phyloP scores from a whole-genome alignment of 2,113 vertebrate genomes.

The Probosciger aterrimus region DNA sequence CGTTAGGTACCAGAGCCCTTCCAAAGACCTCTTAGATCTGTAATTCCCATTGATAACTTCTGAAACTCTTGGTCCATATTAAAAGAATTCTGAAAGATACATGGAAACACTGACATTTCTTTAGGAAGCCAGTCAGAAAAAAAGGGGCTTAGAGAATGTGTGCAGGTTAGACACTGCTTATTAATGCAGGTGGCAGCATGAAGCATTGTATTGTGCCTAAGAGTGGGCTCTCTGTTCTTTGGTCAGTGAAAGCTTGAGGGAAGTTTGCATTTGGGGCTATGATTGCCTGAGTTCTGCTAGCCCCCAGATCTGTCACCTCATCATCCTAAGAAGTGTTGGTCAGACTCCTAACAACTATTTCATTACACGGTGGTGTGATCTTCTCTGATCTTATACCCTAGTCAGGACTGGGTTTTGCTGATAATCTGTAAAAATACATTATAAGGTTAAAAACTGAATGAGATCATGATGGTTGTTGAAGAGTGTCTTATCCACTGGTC shows the following conservation, averaged over 20 bases:
- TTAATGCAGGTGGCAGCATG: fast-evolving
- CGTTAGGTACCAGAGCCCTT: not conserved
- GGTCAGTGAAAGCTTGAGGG: not conserved
- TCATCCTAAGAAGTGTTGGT: not conserved
- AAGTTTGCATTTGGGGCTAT: not conserved
- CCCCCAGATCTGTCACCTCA: not conserved
- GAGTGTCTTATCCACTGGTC: not conserved
- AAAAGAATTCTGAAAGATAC: not conserved
- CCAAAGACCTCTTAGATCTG: not conserved
- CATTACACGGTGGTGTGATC: not conserved
- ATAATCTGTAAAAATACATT: not conserved
- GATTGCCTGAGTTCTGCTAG: not conserved
- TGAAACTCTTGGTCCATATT: not conserved
- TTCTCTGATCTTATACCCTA: not conserved
- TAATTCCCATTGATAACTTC: not conserved
- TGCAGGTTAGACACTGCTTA: not conserved
- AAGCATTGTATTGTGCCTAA: not conserved
- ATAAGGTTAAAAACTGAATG: not conserved
- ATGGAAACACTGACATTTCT: not conserved
- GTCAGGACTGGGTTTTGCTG: not conserved
- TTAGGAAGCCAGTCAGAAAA: not conserved
- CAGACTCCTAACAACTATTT: not conserved
- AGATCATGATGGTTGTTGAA: not conserved
- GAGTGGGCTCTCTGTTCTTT: not conserved
- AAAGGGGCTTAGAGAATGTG: not conserved